Conservation (phyloP, 2,797 vertebrate species). For the Lutjanus campechanus region DNA sequence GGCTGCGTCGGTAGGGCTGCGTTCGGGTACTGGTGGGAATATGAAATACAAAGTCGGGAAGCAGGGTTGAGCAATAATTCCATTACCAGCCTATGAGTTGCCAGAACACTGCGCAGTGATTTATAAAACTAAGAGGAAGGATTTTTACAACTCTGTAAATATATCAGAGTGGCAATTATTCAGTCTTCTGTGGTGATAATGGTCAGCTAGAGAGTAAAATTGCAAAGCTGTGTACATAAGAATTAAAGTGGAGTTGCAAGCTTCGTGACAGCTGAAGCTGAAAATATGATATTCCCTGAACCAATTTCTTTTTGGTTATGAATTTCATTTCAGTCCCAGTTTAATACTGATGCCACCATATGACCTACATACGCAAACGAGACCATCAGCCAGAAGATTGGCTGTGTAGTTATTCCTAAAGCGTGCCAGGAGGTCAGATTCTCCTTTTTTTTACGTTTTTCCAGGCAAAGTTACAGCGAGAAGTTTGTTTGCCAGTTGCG, state of each 20-base stretch:
- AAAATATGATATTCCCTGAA: background rate
- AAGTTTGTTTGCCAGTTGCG: background rate
- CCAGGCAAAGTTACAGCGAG: too few species aligned
- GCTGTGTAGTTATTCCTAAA: too few species aligned
- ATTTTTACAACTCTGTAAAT: slow-evolving; percentile 5
- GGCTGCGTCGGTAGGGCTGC: too few species aligned
- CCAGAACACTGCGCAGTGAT: background rate
- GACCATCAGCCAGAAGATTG: too few species aligned
- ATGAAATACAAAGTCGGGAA: background rate
- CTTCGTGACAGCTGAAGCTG: background rate
- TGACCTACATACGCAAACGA: too few species aligned
- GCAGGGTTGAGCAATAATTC: background rate
- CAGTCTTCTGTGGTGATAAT: background rate
- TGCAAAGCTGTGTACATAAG: background rate
- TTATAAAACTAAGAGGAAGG: background rate
- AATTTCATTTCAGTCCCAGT: too few species aligned
- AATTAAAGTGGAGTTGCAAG: background rate
- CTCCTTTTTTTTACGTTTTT: too few species aligned
- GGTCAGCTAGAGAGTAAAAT: background rate
- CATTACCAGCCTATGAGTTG: background rate
- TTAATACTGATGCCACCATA: too few species aligned
- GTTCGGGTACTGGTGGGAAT: background rate
- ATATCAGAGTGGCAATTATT: background rate
- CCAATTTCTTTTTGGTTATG: background rate
- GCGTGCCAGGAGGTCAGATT: too few species aligned